A percentile compares a stretch with the other conserved stretches of the same genome.
These are phyloP conservation scores for Aricia artaxerxes DNA, from an alignment of 2,888 invertebrate genomes.

Conservation along the genomic window DNA sequence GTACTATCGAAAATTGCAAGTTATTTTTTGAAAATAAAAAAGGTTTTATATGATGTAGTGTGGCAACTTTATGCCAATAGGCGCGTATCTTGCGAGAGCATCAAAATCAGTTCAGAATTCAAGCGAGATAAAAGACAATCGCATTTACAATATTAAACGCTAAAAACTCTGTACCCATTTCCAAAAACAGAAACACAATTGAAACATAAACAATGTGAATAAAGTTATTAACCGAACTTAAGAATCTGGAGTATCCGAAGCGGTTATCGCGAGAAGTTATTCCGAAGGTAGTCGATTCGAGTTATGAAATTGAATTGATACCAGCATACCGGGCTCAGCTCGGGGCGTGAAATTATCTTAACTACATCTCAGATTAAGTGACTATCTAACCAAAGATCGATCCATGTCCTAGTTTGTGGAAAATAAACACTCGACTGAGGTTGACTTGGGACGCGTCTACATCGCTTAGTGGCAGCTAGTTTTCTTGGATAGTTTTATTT, in stretches of 20 bases:
- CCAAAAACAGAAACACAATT: neutral
- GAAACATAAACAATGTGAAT: constrained; percentile 8
- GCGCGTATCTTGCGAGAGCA: no score
- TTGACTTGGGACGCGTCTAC: constrained; percentile 30
- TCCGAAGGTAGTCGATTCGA: constrained; percentile 48
- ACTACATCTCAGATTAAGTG: constrained; percentile 67
- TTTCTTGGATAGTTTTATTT: neutral
- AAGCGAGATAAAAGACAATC: no score
- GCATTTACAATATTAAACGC: neutral
- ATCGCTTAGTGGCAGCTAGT: neutral
- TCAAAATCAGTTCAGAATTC: no score
- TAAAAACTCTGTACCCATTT: neutral
- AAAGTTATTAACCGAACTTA: constrained; percentile 28
- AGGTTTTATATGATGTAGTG: no score
- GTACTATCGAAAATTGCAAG: no score
- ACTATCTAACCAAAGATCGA: constrained; percentile 55
- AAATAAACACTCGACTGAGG: constrained; percentile 47
- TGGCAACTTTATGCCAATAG: no score
- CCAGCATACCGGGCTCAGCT: constrained; percentile 46
- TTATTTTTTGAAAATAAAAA: no score
- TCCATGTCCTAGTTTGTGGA: constrained; percentile 56
- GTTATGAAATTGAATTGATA: constrained; percentile 67
- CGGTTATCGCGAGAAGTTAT: constrained; percentile 36
- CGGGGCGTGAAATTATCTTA: constrained; percentile 66
- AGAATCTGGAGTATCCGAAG: constrained; percentile 33